These are phyloP conservation scores for Pampusana beccarii DNA, from an alignment of 2,113 vertebrate species.

Conservation along the genomic window DNA sequence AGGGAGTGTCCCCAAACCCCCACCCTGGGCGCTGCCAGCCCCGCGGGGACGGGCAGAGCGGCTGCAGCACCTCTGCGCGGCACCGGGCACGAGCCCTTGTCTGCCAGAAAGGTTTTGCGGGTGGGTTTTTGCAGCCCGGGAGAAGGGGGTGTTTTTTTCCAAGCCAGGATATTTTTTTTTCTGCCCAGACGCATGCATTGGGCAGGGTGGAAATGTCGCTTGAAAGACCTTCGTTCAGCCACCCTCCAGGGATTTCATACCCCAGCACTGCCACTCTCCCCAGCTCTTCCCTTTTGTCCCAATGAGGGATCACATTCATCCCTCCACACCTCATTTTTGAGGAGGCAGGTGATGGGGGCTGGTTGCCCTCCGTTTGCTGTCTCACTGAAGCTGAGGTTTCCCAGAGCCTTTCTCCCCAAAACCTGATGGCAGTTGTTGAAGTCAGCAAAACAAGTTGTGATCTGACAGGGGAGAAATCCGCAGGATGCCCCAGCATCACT, in stretches of 20 bases:
- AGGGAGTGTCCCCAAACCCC: constrained; percentile 9
- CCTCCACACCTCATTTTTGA: not conserved
- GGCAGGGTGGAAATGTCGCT: not conserved
- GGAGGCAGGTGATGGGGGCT: accelerated
- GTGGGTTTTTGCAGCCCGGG: not conserved
- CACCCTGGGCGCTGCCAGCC: constrained; percentile 39
- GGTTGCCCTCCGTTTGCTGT: not conserved
- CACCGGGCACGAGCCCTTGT: not conserved
- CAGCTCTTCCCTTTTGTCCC: not conserved
- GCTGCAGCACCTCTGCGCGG: not conserved
- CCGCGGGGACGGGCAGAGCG: not conserved
- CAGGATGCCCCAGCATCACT: not conserved
- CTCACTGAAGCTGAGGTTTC: not conserved
- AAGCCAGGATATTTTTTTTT: not conserved
- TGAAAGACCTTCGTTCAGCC: not conserved
- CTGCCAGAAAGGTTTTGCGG: not conserved
- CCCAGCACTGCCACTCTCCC: not conserved
- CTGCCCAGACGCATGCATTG: accelerated
- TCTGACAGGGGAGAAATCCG: not conserved
- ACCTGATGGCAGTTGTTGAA: not conserved
- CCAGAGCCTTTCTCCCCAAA: not conserved
- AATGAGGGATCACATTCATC: not conserved
- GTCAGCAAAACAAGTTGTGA: not conserved
- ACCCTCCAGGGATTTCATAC: not conserved
- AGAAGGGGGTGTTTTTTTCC: not conserved